A percentile compares a stretch with the other conserved stretches of the same genome.
Conservation (phyloP, 2,113 vertebrate genomes). For the Okapia johnstoni region DNA sequence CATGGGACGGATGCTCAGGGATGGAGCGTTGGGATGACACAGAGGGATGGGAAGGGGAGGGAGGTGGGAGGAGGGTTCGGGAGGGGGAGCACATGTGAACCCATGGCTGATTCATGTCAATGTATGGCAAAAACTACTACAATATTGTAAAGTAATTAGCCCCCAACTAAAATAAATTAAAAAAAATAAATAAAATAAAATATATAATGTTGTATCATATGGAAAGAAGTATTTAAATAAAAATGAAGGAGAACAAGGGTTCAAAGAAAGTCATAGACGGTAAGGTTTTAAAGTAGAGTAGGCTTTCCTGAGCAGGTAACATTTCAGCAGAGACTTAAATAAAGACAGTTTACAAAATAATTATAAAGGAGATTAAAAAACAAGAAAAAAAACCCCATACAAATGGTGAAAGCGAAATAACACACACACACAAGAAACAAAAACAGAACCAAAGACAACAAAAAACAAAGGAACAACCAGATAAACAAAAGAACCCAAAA, state of each 20-base stretch:
- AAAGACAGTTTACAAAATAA: neutral
- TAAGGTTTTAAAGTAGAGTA: neutral
- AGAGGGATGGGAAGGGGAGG: too few relatives aligned
- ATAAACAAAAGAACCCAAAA: neutral
- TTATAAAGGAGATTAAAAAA: neutral
- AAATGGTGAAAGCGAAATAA: neutral
- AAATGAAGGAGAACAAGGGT: neutral
- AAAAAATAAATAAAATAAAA: too few relatives aligned
- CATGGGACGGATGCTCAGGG: too few relatives aligned
- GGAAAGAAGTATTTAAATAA: neutral
- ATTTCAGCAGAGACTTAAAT: neutral
- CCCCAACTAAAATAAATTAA: too few relatives aligned
- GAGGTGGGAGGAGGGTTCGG: too few relatives aligned
- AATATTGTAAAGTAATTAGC: too few relatives aligned
- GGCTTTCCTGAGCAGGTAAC: neutral
- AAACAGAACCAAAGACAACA: neutral
- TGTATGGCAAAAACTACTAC: too few relatives aligned
- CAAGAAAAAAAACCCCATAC: neutral
- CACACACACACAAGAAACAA: neutral
- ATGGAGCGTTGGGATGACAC: too few relatives aligned
- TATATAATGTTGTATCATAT: neutral
- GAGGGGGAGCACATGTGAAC: too few relatives aligned
- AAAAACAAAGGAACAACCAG: neutral
- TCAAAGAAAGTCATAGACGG: neutral
- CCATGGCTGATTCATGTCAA: too few relatives aligned